These are phyloP conservation scores for Melanostoma scalare DNA, from an alignment of 2,888 invertebrate species.

Conservation along the genomic window DNA sequence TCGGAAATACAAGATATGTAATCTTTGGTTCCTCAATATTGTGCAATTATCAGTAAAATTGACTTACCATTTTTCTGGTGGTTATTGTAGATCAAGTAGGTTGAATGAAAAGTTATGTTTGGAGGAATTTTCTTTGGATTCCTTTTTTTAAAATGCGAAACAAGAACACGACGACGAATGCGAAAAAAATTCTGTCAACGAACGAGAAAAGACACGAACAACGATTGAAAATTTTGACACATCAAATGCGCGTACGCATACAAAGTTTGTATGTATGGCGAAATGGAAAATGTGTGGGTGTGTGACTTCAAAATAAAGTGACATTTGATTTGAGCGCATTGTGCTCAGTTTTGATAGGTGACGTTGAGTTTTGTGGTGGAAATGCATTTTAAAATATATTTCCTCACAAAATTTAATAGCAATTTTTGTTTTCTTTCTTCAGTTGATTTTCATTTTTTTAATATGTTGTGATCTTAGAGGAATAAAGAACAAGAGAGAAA, in stretches of 20 bases:
- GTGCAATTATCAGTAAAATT: too few relatives aligned
- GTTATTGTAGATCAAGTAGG: conserved; percentile 3
- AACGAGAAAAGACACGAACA: conserved; percentile 33
- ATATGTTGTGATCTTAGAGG: too few relatives aligned
- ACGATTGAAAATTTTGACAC: conserved; percentile 70
- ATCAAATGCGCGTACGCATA: conserved; percentile 79
- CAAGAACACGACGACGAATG: conserved; percentile 54
- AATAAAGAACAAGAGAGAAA: too few relatives aligned
- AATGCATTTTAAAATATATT: neutral
- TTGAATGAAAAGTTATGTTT: conserved; percentile 27
- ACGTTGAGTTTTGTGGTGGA: conserved; percentile 34
- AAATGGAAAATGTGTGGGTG: conserved; percentile 42
- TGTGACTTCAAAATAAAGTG: conserved; percentile 37
- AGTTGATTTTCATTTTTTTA: too few relatives aligned
- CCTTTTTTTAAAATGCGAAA: conserved; percentile 49
- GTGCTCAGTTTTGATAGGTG: conserved; percentile 45
- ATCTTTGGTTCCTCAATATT: neutral
- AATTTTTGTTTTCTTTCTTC: neutral
- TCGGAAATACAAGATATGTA: conserved; percentile 3
- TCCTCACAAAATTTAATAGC: neutral
- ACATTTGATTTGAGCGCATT: conserved; percentile 19
- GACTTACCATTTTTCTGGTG: conserved; percentile 61
- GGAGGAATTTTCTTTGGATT: conserved; percentile 35
- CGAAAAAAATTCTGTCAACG: conserved; percentile 63
- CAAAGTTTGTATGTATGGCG: conserved; percentile 29